Base-by-base conservation (phyloP, 2,797 vertebrate genomes). In the Ispidina lecontei region DNA sequence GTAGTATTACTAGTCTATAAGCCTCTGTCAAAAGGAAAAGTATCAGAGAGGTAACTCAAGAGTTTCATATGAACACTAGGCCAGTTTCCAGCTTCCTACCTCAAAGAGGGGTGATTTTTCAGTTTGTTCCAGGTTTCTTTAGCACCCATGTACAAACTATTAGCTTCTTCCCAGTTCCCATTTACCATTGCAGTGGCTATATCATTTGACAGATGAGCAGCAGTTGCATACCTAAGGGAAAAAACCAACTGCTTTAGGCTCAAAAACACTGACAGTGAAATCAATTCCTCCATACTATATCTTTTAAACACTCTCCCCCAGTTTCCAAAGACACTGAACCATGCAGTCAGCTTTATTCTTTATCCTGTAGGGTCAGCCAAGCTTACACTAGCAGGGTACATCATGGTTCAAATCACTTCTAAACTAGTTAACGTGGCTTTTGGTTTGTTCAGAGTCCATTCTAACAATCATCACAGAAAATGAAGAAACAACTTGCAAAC, bases 91-190 rank as follows among this genome's bases (percentile, higher is more conserved):
- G 25, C 19, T 29, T 47, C 58, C 55, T 95, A 99, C 99, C 98
- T 98, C 91, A 99, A 87, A 73, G 98, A 98, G 18, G 96, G 96
- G 20, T 97, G 98, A 79, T 89, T 49, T 82, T 96, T 98, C 93
- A 99, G 91, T 43, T 97, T 74, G 7, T 97, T 85, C 99, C 99
- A 99, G 37, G 92, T 90, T 55, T 93, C 94, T 83, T 98, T 98
- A 55, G 99, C 98, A 65, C 83, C 44, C 22, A 82, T 75, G 69
- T 98, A 98, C 9, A 99, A 98, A 51, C 92, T 79, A 75, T 98
- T 90, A 28, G 99, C 99, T 41, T 98, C 98, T 44, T 98, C 97
- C 99, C 99, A 99, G 87, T 97, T 97, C 52, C 99, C 98, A 14
- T 90, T 97, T 82, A 98, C 98, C 98, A 99, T 98, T 2, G 98